phyloP scores from a whole-genome alignment of 2,888 invertebrate genomes.

The Gortyna flavago region DNA sequence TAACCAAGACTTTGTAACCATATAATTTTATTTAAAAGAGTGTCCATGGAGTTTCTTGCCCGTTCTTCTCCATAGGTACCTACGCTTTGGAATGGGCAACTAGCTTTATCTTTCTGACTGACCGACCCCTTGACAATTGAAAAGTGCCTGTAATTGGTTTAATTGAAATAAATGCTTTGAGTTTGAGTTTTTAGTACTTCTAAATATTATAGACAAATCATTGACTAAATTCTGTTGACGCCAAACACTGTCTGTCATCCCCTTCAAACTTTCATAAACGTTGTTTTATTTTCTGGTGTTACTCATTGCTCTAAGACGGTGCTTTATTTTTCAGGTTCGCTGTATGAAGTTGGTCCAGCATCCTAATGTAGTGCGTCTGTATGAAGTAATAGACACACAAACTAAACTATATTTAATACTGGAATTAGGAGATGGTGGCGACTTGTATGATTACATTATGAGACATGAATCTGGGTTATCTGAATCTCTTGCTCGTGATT shows the following conservation, averaged over 20 bases:
- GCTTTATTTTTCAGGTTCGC: constrained; percentile 91
- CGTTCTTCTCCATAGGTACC: too few relatives aligned
- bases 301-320: not conserved
- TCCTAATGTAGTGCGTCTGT: constrained; percentile 99
- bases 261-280: not conserved
- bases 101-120: too few relatives aligned
- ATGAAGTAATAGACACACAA: constrained; percentile 99
- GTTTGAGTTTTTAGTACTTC: too few relatives aligned
- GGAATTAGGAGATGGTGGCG: constrained; percentile 99
- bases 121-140: too few relatives aligned
- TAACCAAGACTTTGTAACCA: too few relatives aligned
- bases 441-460: constrained; percentile 99
- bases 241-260: not conserved
- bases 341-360: constrained; percentile 99
- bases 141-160: too few relatives aligned
- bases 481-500: constrained; percentile 95
- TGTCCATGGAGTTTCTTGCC: too few relatives aligned
- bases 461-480: constrained; percentile 97
- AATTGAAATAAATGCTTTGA: too few relatives aligned
- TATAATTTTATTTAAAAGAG: too few relatives aligned
- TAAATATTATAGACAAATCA: not conserved
- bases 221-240: not conserved
- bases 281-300: not conserved
- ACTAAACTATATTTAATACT: constrained; percentile 99
- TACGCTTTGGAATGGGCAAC: too few relatives aligned